These are phyloP conservation scores for Microcebus tavaratra DNA, from an alignment of 2,113 vertebrate genomes.

Conservation along the genomic window DNA sequence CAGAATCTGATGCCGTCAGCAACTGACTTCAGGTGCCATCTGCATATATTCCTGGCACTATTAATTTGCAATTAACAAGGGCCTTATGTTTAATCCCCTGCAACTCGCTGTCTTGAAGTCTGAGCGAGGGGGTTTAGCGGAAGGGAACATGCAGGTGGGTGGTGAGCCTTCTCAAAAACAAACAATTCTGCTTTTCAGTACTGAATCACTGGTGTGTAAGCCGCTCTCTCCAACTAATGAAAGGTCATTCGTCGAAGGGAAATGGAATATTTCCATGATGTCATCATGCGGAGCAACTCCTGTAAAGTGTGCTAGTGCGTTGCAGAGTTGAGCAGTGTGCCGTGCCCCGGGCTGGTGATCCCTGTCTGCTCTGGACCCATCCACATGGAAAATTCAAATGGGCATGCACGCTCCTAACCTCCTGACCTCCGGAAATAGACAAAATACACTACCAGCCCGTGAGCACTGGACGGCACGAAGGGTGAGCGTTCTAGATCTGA, in stretches of 20 bases:
- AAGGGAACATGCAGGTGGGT: slow-evolving; percentile 77
- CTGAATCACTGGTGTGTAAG: slow-evolving; percentile 63
- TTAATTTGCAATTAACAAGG: slow-evolving; percentile 84
- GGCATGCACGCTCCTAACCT: background rate
- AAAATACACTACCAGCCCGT: background rate
- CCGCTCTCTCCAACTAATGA: slow-evolving; percentile 4
- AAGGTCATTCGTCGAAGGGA: slow-evolving; percentile 34
- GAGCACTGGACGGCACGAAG: accelerated
- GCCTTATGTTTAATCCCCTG: slow-evolving; percentile 83
- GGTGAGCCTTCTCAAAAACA: slow-evolving; percentile 75
- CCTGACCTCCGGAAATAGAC: background rate
- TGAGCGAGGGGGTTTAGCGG: slow-evolving; percentile 78
- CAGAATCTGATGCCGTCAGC: slow-evolving; percentile 53
- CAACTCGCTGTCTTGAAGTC: slow-evolving; percentile 72
- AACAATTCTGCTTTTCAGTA: slow-evolving; percentile 57
- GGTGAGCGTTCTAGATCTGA: background rate
- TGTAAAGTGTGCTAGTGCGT: background rate
- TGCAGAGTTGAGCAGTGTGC: background rate
- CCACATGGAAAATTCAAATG: background rate
- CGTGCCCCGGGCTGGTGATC: accelerated
- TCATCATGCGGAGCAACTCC: background rate
- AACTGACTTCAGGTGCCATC: slow-evolving; percentile 83
- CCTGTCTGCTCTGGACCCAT: background rate
- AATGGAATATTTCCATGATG: background rate
- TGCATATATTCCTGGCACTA: slow-evolving; percentile 81